Percentiles rank a stretch among this genome's conserved stretches.
Conservation (phyloP, 2,113 vertebrate species). For the Dascyllus trimaculatus region DNA sequence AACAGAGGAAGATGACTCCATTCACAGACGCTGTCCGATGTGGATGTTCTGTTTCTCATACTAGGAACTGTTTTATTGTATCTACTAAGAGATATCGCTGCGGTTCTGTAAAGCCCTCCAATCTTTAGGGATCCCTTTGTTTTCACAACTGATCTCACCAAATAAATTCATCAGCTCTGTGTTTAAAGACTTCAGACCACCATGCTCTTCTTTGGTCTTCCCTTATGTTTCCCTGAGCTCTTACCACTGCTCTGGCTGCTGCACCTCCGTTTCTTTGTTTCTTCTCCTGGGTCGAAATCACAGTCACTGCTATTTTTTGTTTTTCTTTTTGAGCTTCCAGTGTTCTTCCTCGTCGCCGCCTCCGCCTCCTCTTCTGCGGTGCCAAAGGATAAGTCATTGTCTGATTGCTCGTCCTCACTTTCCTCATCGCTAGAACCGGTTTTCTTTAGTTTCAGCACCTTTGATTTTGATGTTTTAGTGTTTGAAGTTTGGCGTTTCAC, state of each 20-base stretch:
- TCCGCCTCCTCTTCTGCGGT: neutral
- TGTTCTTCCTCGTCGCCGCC: neutral
- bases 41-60: no score
- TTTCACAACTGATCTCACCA: no score
- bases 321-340: conserved; percentile 3
- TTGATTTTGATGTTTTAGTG: neutral
- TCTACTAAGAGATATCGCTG: no score
- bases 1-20: neutral
- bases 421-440: conserved; percentile 8
- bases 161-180: neutral
- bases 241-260: conserved; percentile 4
- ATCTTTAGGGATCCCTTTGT: no score
- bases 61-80: no score
- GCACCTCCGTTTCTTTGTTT: conserved; percentile 22
- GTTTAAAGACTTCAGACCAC: conserved; percentile 8
- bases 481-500: neutral
- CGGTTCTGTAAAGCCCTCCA: no score
- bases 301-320: conserved; percentile 26
- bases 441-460: conserved; percentile 17
- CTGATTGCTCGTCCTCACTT: conserved; percentile 9
- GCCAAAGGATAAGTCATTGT: conserved; percentile 1
- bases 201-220: conserved; percentile 1
- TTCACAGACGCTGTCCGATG: neutral
- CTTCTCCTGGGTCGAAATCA: conserved; percentile 36
- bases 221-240: neutral